Evolutionary conservation across 1,140 invertebrate species (phyloP).

Genomic region (Trachymyrmex septentrionalis): DNA sequence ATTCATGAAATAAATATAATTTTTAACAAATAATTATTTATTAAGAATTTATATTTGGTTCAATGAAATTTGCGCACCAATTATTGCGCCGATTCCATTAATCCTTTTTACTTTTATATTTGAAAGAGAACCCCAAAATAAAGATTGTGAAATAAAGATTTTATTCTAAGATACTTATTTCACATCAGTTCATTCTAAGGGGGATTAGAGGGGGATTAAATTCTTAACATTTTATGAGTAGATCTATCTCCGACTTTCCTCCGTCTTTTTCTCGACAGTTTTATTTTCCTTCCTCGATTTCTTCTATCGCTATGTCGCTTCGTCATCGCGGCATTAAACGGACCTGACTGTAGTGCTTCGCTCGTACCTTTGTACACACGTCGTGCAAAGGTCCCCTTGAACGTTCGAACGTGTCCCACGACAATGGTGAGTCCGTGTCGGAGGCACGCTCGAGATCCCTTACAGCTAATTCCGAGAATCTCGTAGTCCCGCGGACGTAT

Average conservation of each 20-base stretch:
- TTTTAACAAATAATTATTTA: too few relatives aligned
- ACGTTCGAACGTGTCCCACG: constrained; percentile 6
- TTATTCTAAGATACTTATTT: not conserved
- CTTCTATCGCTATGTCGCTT: not conserved
- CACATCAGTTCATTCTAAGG: not conserved
- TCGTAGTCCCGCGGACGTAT: not conserved
- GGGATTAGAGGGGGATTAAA: not conserved
- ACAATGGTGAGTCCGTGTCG: constrained; percentile 41
- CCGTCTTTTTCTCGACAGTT: not conserved
- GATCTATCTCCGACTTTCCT: not conserved
- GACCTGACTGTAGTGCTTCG: not conserved
- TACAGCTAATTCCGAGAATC: constrained; percentile 46
- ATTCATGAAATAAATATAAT: too few relatives aligned
- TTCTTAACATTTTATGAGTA: not conserved
- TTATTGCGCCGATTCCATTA: too few relatives aligned
- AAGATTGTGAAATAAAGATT: not conserved
- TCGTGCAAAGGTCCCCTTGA: constrained; percentile 9
- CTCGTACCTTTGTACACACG: constrained; percentile 1
- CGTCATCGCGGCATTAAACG: constrained; percentile 15
- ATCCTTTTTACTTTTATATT: too few relatives aligned
- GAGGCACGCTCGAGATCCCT: constrained; percentile 44
- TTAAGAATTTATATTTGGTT: too few relatives aligned
- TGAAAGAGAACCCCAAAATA: not conserved
- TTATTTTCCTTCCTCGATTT: not conserved
- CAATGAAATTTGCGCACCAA: too few relatives aligned